phyloP scores from a whole-genome alignment of 2,113 vertebrate species.

The Lagopus leucura region DNA sequence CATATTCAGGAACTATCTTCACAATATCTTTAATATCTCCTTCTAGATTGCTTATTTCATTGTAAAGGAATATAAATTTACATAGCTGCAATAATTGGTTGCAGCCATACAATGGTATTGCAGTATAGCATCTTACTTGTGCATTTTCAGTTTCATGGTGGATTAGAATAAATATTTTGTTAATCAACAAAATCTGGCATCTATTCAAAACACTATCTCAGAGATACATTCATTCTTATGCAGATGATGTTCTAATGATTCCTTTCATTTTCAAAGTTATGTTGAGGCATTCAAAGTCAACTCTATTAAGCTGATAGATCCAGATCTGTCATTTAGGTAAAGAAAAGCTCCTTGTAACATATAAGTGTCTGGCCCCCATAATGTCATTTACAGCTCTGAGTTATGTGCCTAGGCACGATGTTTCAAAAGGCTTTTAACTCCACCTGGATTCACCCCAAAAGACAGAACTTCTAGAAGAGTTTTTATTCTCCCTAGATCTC shows the following conservation, averaged over 20 bases:
- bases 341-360: background rate
- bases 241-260: background rate
- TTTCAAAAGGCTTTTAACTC: background rate
- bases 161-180: constrained; percentile 15
- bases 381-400: background rate
- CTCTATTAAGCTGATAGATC: background rate
- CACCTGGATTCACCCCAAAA: background rate
- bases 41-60: background rate
- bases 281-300: background rate
- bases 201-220: background rate
- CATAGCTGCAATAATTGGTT: background rate
- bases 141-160: constrained; percentile 29
- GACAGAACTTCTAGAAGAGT: background rate
- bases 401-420: background rate
- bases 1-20: background rate
- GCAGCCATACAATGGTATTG: background rate
- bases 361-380: background rate
- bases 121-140: background rate
- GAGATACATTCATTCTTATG: background rate
- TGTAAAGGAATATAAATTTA: background rate
- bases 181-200: background rate
- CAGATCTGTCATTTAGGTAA: background rate
- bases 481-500: background rate
- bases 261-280: background rate
- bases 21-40: background rate